phyloP scores from a whole-genome alignment of 2,888 invertebrate genomes.

The Pseudeuparius sepicola region DNA sequence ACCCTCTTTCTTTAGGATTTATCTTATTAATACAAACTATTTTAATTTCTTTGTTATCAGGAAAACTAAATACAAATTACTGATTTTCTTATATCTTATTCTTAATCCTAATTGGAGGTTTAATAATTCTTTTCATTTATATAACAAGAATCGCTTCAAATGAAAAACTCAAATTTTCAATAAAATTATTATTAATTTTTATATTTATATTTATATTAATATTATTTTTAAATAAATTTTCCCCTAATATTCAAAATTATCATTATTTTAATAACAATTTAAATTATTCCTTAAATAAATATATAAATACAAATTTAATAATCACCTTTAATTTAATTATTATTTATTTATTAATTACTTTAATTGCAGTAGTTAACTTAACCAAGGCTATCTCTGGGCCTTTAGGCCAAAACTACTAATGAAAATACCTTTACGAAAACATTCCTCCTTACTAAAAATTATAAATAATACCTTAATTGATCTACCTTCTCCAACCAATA shows the following conservation, averaged over 20 bases:
- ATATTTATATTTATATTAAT: too few relatives aligned
- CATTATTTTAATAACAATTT: too few relatives aligned
- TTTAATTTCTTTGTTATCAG: constrained; percentile 40
- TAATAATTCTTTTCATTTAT: constrained; percentile 56
- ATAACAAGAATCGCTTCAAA: constrained; percentile 53
- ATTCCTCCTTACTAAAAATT: constrained; percentile 46
- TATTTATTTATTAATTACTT: constrained; percentile 49
- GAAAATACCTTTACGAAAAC: constrained; percentile 41
- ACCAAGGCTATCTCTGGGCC: constrained; percentile 46
- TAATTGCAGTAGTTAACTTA: constrained; percentile 50
- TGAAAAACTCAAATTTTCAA: constrained; percentile 44
- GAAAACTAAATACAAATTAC: constrained; percentile 42
- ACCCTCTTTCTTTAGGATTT: constrained; percentile 47
- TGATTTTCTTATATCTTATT: constrained; percentile 55
- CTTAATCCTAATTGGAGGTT: constrained; percentile 51
- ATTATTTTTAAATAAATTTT: constrained; percentile 37
- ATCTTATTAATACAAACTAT: constrained; percentile 46
- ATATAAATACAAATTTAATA: constrained; percentile 35
- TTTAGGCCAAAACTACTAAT: constrained; percentile 42
- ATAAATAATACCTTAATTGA: constrained; percentile 49
- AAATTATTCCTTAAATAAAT: not conserved
- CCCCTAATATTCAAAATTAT: too few relatives aligned
- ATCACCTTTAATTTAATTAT: constrained; percentile 45
- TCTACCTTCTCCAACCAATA: constrained; percentile 51
- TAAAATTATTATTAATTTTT: too few relatives aligned